Conservation (phyloP, 2,797 vertebrate species). For the Fratercula arctica region DNA sequence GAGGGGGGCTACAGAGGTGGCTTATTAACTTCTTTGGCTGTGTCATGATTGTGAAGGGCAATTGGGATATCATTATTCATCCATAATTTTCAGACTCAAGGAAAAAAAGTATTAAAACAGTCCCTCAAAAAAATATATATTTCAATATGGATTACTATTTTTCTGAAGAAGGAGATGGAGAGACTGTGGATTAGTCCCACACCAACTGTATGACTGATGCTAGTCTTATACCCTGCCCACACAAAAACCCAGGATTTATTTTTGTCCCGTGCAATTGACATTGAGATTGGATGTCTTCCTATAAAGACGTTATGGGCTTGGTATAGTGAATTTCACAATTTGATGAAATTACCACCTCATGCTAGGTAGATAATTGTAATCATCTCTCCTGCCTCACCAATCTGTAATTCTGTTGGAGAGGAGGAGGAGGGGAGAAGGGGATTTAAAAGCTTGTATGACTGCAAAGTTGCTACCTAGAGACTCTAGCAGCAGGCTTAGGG, state of each 20-base stretch:
- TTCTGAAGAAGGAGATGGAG: not conserved
- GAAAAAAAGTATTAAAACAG: not conserved
- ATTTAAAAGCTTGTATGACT: not conserved
- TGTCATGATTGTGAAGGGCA: conserved; percentile 53
- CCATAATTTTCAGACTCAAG: conserved; percentile 58
- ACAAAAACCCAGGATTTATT: not conserved
- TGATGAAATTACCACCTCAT: not conserved
- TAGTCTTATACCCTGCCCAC: not conserved
- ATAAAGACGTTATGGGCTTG: not conserved
- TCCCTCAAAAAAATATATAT: not conserved
- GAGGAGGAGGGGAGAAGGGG: not conserved
- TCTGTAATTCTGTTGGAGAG: not conserved
- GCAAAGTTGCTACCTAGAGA: not conserved
- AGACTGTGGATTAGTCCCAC: not conserved
- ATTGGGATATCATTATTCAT: conserved; percentile 42
- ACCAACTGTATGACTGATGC: not conserved
- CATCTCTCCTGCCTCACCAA: not conserved
- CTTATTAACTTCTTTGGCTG: conserved; percentile 74
- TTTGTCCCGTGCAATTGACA: not conserved
- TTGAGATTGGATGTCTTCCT: not conserved
- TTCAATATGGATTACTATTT: not conserved
- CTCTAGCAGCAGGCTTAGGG: not conserved
- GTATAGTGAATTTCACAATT: not conserved
- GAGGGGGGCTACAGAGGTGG: conserved; percentile 53
- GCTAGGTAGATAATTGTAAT: conserved; percentile 2